phyloP scores from a whole-genome alignment of 2,113 vertebrate genomes.

The Desmodus rotundus region DNA sequence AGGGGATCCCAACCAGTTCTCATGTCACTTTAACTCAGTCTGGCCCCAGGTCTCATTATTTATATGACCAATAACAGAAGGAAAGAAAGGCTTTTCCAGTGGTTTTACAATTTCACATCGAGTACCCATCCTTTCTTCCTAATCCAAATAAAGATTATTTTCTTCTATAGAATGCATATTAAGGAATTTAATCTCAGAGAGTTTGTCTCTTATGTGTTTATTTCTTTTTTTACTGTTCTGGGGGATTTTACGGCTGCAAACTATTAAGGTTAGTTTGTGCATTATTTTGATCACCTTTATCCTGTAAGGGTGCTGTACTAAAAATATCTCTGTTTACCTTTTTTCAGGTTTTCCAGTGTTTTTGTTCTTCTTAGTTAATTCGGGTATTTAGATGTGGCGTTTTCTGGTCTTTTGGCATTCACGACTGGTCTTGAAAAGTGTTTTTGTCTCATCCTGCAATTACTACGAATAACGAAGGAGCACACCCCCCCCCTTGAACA shows the following conservation, averaged over 20 bases:
- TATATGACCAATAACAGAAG: not conserved
- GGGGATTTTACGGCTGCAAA: not conserved
- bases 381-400: not conserved
- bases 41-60: not conserved
- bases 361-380: not conserved
- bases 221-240: not conserved
- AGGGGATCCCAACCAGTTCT: not conserved
- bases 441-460: not conserved
- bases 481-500: not conserved
- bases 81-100: not conserved
- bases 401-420: constrained; percentile 25
- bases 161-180: not conserved
- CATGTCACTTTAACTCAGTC: not conserved
- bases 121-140: not conserved
- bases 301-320: not conserved
- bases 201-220: not conserved
- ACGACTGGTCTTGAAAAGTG: not conserved
- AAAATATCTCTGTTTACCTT: not conserved
- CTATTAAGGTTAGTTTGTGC: not conserved
- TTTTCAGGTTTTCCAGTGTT: not conserved
- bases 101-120: not conserved
- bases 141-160: not conserved
- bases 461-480: constrained; percentile 11
- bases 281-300: not conserved
- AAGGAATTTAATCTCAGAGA: not conserved